phyloP scores from a whole-genome alignment of 2,797 vertebrate species.

The Atherinosoma microstoma region DNA sequence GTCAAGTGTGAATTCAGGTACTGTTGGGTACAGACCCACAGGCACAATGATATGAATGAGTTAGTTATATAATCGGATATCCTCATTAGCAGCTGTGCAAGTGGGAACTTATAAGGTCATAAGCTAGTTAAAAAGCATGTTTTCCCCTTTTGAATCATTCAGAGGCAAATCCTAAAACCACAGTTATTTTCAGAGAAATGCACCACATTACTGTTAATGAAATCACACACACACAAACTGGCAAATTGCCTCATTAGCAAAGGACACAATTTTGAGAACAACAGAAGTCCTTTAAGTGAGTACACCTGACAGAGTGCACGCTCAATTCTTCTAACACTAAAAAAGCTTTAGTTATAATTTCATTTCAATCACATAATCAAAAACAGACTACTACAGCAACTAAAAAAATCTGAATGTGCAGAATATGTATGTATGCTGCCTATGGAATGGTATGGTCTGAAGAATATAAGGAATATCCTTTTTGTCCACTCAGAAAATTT shows the following conservation, averaged over 20 bases:
- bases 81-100: slow-evolving; percentile 41
- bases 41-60: slow-evolving; percentile 20
- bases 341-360: neutral
- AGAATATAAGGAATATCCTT: slow-evolving; percentile 11
- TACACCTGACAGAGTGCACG: too few species aligned
- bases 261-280: neutral
- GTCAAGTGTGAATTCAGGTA: slow-evolving; percentile 11
- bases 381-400: slow-evolving; percentile 1
- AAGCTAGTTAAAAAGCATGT: slow-evolving; percentile 9
- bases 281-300: neutral
- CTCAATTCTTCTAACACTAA: neutral
- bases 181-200: slow-evolving; percentile 3
- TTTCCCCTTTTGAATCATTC: slow-evolving; percentile 20
- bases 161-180: slow-evolving; percentile 12
- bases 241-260: neutral
- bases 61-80: slow-evolving; percentile 27
- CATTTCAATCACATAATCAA: neutral
- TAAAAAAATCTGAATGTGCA: slow-evolving; percentile 6
- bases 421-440: slow-evolving; percentile 4
- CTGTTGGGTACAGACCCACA: slow-evolving; percentile 3
- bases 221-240: neutral
- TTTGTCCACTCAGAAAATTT: slow-evolving; percentile 17
- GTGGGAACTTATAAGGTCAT: slow-evolving; percentile 20
- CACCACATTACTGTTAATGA: neutral
- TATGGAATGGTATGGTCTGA: slow-evolving; percentile 5